Evolutionary conservation across 2,888 invertebrate species (phyloP), one percentile per base, ranked within the genome.

Genomic region (Yponomeuta malinellus): DNA sequence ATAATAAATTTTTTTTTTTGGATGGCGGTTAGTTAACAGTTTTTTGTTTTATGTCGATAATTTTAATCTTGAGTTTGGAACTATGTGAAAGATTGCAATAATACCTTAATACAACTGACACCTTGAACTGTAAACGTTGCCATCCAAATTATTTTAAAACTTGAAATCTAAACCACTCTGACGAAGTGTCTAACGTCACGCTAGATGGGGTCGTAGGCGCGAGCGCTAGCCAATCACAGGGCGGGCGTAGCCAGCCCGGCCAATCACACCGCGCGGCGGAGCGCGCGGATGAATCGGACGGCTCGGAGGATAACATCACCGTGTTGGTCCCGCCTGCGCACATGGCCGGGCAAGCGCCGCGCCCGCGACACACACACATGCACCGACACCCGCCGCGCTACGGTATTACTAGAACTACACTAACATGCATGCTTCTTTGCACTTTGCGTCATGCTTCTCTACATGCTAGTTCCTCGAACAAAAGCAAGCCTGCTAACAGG

Each of bases 231-330:
- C 64, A 64, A 31, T 64, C 64, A 23, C 29, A 64, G 8, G 29
- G 64, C 64, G 64, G 29, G 64, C 31, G 31, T 4, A 31, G 29
- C 2, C 23, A 33, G 33, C 65, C 65, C 12, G 10, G 31, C 65
- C 31, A 65, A 29, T 23, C 65, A 33, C 31, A 33, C 2, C 65
- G 67, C n/a, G 37, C n/a, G 37, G 12, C 67, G 67, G 67, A 43
- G 37, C 67, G 67, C 37, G 67, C 67, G n/a, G 37, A 43, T 2
- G 91, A 93, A 76, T 93, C 93, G 66, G 94, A 94, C 81, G 93
- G 88, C 71, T 94, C 94, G 67, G 92, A 91, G 78, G 92, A 94
- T 85, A 93, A 94, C 85, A 93, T 94, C 79, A 93, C 93, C 71
- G 93, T 94, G 74, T 93, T 89, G 75, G 90, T 94, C 84, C 93